Base-by-base conservation (phyloP, 2,113 vertebrate genomes). In the Carassius auratus region DNA sequence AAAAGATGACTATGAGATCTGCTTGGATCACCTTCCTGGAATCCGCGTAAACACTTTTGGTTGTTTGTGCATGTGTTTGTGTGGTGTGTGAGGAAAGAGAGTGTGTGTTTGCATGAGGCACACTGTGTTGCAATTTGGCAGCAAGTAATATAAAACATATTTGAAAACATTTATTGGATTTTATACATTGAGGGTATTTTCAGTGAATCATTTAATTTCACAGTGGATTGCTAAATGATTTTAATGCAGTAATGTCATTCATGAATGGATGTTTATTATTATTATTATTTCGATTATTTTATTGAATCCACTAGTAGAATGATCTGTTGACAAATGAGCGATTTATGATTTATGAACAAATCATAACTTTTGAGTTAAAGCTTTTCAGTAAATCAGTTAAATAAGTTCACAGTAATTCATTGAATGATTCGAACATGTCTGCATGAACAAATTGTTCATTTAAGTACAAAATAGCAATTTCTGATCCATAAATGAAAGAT, bases 1-100 rank as follows among this genome's bases (percentile, higher is more conserved):
- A 84, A 76, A 81, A 61, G 33, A 68, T 78, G 84, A 59, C 38
- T 57, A 23, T n/a, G 59, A 45, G 59, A 33, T 64, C 77, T 17
- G 57, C 7, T 59, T 33, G 21, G 61, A 66, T 50, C 61, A 83
- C 71, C 66, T 75, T 73, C 76, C 73, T 52, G 69, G 77, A 71
- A 87, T 74, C 23, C n/a, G 10, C 55, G 36, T 62, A 36, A 57
- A 50, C n/a, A 14, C 52, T 45, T 59, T 21, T 48, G 38, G 33
- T 61, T n/a, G 38, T 13, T 9, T 59, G 57, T 19, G 57, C 57
- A n/a, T 42, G 69, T 73, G 69, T 66, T 42, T 76, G 55, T 84
- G 69, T 83, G 48, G 50, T 66, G 50, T 73, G 64, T 64, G 45
- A 42, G 36, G 69, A 73, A 10, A 38, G 12, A 36, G 30, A 42